Evolutionary conservation across 2,797 vertebrate species (phyloP).

Genomic region (Setipinna tenuifilis): DNA sequence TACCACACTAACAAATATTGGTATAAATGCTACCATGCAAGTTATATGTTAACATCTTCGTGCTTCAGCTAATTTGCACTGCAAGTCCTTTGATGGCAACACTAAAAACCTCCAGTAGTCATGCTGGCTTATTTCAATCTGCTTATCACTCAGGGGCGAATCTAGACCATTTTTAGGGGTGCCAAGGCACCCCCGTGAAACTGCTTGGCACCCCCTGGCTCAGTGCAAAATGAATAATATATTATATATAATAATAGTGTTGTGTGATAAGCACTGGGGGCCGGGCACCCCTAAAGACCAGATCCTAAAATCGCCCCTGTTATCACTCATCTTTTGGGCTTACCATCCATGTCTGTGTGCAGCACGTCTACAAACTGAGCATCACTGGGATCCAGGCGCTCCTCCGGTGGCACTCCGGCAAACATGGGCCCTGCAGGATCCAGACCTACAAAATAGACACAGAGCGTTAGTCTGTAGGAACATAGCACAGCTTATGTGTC

Average conservation of each 20-base stretch:
- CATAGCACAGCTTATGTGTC: no score
- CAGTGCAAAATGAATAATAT: no score
- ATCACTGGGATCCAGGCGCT: constrained; percentile 83
- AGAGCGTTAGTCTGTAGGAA: not conserved
- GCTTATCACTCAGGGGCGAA: not conserved
- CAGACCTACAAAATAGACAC: constrained; percentile 76
- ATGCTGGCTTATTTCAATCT: not conserved
- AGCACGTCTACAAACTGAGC: constrained; percentile 94
- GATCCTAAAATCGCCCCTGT: no score
- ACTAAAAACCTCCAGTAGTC: not conserved
- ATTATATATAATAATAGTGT: no score
- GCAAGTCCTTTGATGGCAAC: not conserved
- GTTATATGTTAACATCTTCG: no score
- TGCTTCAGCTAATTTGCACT: no score
- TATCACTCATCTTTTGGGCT: constrained; percentile 46
- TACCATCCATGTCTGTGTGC: constrained; percentile 91
- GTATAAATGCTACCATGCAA: no score
- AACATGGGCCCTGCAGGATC: constrained; percentile 93
- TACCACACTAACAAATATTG: not conserved
- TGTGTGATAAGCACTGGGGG: no score
- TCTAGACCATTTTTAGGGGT: no score
- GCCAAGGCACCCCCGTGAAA: no score
- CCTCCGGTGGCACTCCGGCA: constrained; percentile 68
- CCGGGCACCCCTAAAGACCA: no score
- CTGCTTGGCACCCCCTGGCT: no score